Percentiles rank a stretch among this genome's conserved stretches.
Conservation (phyloP, 2,888 invertebrate genomes). For the Nasonovia ribisnigri region DNA sequence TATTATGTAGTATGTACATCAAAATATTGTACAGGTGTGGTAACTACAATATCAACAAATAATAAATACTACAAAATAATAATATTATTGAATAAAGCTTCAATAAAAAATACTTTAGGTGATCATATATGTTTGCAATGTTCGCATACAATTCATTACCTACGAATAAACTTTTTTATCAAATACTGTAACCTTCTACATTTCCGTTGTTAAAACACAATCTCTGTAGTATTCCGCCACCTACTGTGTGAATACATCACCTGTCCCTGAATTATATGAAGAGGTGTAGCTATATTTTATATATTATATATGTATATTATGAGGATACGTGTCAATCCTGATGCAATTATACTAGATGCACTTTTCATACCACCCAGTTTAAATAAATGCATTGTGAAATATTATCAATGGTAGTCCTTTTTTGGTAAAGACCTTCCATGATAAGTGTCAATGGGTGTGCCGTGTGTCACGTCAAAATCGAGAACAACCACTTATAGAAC, state of each 20-base stretch:
- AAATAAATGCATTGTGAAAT: constrained; percentile 7
- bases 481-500: neutral
- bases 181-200: neutral
- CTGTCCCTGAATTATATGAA: constrained; percentile 2
- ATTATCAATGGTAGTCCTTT: neutral
- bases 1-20: no score
- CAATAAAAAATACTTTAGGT: neutral
- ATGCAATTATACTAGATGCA: constrained; percentile 1
- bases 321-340: neutral
- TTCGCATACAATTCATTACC: neutral
- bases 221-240: neutral
- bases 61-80: no score
- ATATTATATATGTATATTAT: no score
- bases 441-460: neutral
- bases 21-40: no score
- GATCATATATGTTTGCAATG: neutral
- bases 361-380: neutral
- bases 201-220: neutral
- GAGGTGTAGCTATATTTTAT: neutral
- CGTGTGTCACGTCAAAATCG: neutral
- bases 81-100: neutral
- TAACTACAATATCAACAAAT: neutral
- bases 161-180: neutral
- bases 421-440: constrained; percentile 3
- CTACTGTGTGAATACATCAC: neutral